Evolutionary conservation across 2,113 vertebrate species (phyloP).

Genomic region (Syrrhaptes paradoxus): DNA sequence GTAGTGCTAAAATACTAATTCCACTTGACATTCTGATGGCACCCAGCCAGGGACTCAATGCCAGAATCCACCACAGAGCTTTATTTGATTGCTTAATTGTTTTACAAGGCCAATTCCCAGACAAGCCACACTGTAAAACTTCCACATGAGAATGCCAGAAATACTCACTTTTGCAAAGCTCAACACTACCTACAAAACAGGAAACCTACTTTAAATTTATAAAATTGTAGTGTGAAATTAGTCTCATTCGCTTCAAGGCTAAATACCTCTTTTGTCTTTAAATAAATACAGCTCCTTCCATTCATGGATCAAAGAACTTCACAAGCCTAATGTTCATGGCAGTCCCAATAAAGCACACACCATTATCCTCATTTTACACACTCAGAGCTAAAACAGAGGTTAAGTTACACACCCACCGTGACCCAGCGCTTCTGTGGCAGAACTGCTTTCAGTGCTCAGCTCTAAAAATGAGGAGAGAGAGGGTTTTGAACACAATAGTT

Average conservation of each 20-base stretch:
- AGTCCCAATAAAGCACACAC: neutral
- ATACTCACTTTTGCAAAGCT: neutral
- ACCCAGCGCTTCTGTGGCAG: constrained; percentile 7
- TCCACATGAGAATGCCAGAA: constrained; percentile 20
- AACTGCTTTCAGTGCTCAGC: neutral
- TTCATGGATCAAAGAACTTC: constrained; percentile 5
- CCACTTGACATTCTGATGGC: constrained; percentile 48
- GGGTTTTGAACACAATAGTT: neutral
- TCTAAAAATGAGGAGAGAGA: neutral
- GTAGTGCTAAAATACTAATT: constrained; percentile 35
- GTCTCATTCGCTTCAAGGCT: neutral
- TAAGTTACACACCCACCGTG: neutral
- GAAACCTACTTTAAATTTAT: neutral
- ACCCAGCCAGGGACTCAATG: constrained; percentile 21
- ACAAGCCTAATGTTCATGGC: rapidly evolving
- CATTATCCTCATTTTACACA: neutral
- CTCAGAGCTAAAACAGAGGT: neutral
- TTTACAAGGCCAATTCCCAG: constrained; percentile 46
- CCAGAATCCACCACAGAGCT: constrained; percentile 47
- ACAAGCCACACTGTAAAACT: constrained; percentile 22
- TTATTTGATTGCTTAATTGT: constrained; percentile 63
- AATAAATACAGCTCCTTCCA: constrained; percentile 9
- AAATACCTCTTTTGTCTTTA: constrained; percentile 20
- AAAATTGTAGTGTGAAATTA: neutral
- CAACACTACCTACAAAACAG: neutral